phyloP scores from a whole-genome alignment of 2,113 vertebrate species.

The Cairina moschata region DNA sequence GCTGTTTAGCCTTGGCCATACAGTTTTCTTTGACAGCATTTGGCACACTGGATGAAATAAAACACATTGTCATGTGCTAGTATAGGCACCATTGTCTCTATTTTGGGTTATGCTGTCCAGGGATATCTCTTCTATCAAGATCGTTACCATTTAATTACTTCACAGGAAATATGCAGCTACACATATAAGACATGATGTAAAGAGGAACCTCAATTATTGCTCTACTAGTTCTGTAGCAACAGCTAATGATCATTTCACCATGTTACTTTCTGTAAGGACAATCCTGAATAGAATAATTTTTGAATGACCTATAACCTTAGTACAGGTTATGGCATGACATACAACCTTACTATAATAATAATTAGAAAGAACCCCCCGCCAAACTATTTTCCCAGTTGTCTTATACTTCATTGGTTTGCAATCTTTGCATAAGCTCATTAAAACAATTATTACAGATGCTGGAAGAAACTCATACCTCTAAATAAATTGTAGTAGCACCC shows the following conservation, averaged over 20 bases:
- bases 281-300: neutral
- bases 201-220: neutral
- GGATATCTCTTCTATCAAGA: neutral
- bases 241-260: neutral
- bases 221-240: neutral
- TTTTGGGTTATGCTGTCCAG: neutral
- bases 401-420: neutral
- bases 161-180: neutral
- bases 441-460: neutral
- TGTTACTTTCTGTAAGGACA: neutral
- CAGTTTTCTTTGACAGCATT: neutral
- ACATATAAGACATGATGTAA: rapidly evolving
- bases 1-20: rapidly evolving
- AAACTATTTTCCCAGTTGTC: neutral
- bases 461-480: neutral
- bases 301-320: neutral
- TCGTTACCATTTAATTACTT: neutral
- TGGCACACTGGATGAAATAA: neutral
- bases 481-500: neutral
- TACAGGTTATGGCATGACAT: neutral
- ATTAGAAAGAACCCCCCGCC: neutral
- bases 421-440: neutral
- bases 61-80: neutral
- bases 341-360: neutral
- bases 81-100: neutral